Percentiles rank a stretch among this genome's conserved stretches.
Conservation (phyloP, 2,888 invertebrate genomes). For the Linnaemya vulpina region DNA sequence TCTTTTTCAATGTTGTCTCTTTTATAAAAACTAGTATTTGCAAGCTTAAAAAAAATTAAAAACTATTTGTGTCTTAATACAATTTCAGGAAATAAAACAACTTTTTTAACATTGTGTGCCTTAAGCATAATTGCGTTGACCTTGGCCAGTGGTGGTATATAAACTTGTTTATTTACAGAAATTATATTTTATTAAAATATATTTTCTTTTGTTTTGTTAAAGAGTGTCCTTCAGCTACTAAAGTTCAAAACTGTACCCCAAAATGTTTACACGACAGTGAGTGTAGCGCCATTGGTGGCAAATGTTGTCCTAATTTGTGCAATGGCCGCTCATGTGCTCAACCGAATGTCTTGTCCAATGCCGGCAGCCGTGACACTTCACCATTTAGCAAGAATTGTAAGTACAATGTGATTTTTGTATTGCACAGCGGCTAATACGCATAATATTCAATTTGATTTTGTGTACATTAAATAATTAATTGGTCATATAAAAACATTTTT, state of each 20-base stretch:
- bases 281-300: slow-evolving; percentile 86
- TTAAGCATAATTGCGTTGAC: slow-evolving; percentile 69
- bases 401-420: slow-evolving; percentile 64
- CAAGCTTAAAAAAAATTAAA: background rate
- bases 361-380: slow-evolving; percentile 75
- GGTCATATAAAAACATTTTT: no score
- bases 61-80: background rate
- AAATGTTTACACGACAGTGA: slow-evolving; percentile 87
- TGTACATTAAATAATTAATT: no score
- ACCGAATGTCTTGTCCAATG: slow-evolving; percentile 80
- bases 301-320: slow-evolving; percentile 89
- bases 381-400: slow-evolving; percentile 83
- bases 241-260: slow-evolving; percentile 87
- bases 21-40: slow-evolving; percentile 12
- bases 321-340: slow-evolving; percentile 87
- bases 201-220: slow-evolving; percentile 5
- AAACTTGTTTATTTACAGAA: background rate
- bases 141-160: slow-evolving; percentile 76
- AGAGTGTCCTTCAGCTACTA: slow-evolving; percentile 87
- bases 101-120: slow-evolving; percentile 72
- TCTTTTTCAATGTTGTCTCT: slow-evolving; percentile 10
- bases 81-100: slow-evolving; percentile 68
- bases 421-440: no score
- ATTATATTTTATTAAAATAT: slow-evolving; percentile 42
- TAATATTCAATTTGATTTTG: no score